Percentiles rank a stretch among this genome's conserved stretches.
Conservation (phyloP, 1,140 invertebrate species). For the Trichonephila clavata region DNA sequence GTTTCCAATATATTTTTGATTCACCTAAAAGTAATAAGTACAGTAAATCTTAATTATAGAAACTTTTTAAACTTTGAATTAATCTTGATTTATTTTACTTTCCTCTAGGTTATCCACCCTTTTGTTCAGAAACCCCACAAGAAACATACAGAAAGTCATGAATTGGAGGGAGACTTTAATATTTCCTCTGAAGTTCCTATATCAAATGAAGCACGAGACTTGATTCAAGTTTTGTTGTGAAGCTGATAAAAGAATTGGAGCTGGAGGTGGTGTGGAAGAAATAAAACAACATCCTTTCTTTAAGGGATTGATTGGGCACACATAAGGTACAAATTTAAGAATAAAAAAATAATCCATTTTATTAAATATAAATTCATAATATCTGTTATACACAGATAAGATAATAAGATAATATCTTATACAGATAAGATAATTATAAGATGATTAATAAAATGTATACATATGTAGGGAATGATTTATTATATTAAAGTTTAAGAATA, state of each 20-base stretch:
- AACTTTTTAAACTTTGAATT: too few relatives aligned
- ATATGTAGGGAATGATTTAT: too few relatives aligned
- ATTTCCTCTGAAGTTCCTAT: constrained; percentile 99
- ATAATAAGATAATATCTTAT: too few relatives aligned
- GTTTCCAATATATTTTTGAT: too few relatives aligned
- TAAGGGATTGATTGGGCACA: constrained; percentile 88
- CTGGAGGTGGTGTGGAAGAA: constrained; percentile 82
- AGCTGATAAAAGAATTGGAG: constrained; percentile 89
- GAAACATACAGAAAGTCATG: constrained; percentile 99
- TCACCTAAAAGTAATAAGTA: too few relatives aligned
- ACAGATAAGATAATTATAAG: too few relatives aligned
- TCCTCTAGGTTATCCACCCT: constrained; percentile 95
- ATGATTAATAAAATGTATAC: too few relatives aligned
- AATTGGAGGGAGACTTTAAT: constrained; percentile 98
- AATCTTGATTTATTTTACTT: background rate
- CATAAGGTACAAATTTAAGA: constrained; percentile 83
- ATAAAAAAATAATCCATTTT: background rate
- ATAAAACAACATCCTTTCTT: constrained; percentile 85
- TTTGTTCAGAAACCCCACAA: constrained; percentile 99
- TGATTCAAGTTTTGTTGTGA: constrained; percentile 92
- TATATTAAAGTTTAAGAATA: too few relatives aligned
- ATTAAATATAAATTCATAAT: too few relatives aligned
- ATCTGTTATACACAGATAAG: too few relatives aligned
- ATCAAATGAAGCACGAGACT: constrained; percentile 88
- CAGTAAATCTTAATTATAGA: too few relatives aligned